These are phyloP conservation scores for Contarinia nasturtii DNA, from an alignment of 1,140 invertebrate species.

Conservation along the genomic window DNA sequence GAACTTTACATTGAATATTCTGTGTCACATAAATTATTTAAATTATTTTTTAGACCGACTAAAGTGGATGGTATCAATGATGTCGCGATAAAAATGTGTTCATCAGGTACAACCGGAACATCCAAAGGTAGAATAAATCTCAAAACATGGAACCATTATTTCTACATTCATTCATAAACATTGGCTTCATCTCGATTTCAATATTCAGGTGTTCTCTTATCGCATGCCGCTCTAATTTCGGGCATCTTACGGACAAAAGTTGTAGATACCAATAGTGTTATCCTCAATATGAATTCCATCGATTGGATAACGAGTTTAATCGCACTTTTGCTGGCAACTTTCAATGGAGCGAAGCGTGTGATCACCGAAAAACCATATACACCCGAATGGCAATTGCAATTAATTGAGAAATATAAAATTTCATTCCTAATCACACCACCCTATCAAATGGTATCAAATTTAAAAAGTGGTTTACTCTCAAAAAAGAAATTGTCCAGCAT, in stretches of 20 bases:
- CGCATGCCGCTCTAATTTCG: background rate
- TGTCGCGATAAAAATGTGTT: conserved; percentile 24
- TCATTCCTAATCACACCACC: too few species aligned
- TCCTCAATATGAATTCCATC: background rate
- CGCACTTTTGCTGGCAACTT: background rate
- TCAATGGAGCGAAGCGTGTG: too few species aligned
- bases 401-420: too few species aligned
- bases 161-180: too few species aligned
- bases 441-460: too few species aligned
- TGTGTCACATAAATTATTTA: background rate
- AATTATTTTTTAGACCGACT: conserved; percentile 8
- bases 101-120: conserved; percentile 59
- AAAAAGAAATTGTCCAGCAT: background rate
- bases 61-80: conserved; percentile 13
- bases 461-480: background rate
- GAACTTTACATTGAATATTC: background rate
- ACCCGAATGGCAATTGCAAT: too few species aligned
- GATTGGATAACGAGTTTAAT: background rate
- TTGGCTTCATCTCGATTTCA: too few species aligned
- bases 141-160: conserved; percentile 38
- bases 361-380: too few species aligned
- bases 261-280: background rate
- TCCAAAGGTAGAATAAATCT: conserved; percentile 40
- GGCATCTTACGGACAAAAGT: background rate
- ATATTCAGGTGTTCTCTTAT: conserved; percentile 4